Evolutionary conservation across 2,888 invertebrate species (phyloP), one percentile per base, ranked within the genome.

Genomic region (Tipula helvola): DNA sequence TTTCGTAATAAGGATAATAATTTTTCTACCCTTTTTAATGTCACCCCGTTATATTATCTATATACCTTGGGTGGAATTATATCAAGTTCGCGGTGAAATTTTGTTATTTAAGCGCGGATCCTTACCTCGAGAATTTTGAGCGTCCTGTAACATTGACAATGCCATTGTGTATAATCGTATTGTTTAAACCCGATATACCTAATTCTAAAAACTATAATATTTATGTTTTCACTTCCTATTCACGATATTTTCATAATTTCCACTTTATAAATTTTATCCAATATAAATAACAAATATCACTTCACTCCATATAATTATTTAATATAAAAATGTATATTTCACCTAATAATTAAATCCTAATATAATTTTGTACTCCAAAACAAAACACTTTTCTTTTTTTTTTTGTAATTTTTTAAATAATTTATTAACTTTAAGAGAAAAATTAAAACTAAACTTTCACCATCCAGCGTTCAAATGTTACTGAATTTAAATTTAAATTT

Each of bases 111-210:
- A 1, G 39, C 39, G 3, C n/a, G 84, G 2, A 16, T 88, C 89
- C 90, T 89, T 90, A 90, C 90, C 90, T 90, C 91, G 90, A 88
- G 90, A 44, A 18, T 36, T 91, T 89, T 91, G 91, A 71, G 91
- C 91, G 89, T 91, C 91, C 89, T 91, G 91, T 44, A 91, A 88
- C 89, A 91, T 88, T 87, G 91, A 91, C 87, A 91, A 90, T 87
- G 91, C 91, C 91, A 91, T 91, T 0, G 7, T 71, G 10, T 36
- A 83, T 83, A 8, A 13, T 36, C 36, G 13, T 57, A 71, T 10
- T 71, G 71, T 84, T 10, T 84, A 41, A 39, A 39, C n/a, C 41
- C 16, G n/a, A 39, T n/a, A 39, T 39, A n/a, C n/a, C n/a, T n/a
- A n/a, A 84, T 36, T 84, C 39, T 41, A 16, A 84, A 84, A 39